Conservation (phyloP, 1,140 invertebrate species). For the Drosophila gunungcola region DNA sequence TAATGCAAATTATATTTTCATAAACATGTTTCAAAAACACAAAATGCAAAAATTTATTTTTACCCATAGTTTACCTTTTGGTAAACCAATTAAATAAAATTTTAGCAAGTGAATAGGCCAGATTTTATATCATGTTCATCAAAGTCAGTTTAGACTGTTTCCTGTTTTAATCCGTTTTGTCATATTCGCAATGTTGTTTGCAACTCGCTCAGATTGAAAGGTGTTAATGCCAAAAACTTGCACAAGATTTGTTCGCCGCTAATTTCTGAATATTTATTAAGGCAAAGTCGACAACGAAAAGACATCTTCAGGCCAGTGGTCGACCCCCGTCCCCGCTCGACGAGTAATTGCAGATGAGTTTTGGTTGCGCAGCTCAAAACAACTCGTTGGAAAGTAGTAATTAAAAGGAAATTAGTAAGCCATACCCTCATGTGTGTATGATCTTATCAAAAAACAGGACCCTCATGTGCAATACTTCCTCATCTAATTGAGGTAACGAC, state of each 20-base stretch:
- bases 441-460: slow-evolving; percentile 17
- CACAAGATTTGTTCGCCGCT: slow-evolving; percentile 77
- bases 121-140: not conserved
- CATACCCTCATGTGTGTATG: slow-evolving; percentile 19
- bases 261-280: slow-evolving; percentile 77
- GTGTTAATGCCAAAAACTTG: slow-evolving; percentile 82
- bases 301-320: slow-evolving; percentile 41
- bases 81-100: too few species aligned
- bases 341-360: slow-evolving; percentile 68
- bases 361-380: slow-evolving; percentile 44
- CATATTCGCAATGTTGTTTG: slow-evolving; percentile 66
- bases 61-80: too few species aligned
- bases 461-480: slow-evolving; percentile 53
- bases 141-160: slow-evolving; percentile 10
- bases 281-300: slow-evolving; percentile 74
- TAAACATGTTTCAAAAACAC: too few species aligned
- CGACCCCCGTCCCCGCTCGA: slow-evolving; percentile 5
- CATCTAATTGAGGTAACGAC: slow-evolving; percentile 68
- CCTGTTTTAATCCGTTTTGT: slow-evolving; percentile 18
- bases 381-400: slow-evolving; percentile 57
- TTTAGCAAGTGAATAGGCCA: too few species aligned
- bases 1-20: too few species aligned
- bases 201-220: slow-evolving; percentile 68
- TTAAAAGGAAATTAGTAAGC: slow-evolving; percentile 77
- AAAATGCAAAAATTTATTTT: too few species aligned